These are phyloP conservation scores for Hiodon alosoides DNA, from an alignment of 2,113 vertebrate species.

Conservation along the genomic window DNA sequence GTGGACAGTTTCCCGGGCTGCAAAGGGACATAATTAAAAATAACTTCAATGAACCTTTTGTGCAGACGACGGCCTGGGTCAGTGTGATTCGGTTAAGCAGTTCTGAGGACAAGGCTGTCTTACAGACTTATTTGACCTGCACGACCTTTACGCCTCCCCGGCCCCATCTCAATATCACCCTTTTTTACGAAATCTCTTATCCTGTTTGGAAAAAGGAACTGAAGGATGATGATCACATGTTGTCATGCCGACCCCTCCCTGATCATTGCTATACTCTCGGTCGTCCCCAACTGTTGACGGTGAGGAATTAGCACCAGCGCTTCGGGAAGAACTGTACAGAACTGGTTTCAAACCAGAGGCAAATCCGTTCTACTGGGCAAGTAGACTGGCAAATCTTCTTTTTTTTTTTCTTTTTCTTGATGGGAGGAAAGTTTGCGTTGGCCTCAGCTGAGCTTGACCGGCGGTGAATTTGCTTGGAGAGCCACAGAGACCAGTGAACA, in stretches of 20 bases:
- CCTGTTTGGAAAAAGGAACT: too few relatives aligned
- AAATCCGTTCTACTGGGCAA: not conserved
- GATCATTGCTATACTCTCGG: not conserved
- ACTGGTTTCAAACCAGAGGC: not conserved
- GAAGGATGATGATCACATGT: too few relatives aligned
- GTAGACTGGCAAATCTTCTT: not conserved
- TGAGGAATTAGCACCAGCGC: too few relatives aligned
- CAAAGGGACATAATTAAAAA: constrained; percentile 35
- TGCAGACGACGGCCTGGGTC: constrained; percentile 25
- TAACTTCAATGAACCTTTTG: constrained; percentile 40
- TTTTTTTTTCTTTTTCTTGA: too few relatives aligned
- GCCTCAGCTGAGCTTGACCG: not conserved
- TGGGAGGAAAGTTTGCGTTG: not conserved
- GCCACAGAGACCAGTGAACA: not conserved
- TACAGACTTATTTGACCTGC: constrained; percentile 1
- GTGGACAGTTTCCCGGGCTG: constrained; percentile 21
- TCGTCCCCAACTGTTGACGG: too few relatives aligned
- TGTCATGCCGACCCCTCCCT: too few relatives aligned
- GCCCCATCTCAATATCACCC: not conserved
- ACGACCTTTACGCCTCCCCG: not conserved
- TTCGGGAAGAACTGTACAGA: not conserved
- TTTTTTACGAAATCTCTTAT: too few relatives aligned
- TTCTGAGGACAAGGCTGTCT: constrained; percentile 34
- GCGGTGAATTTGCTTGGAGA: not conserved
- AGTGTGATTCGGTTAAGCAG: constrained; percentile 34